Percentiles rank a stretch among this genome's conserved stretches.
Evolutionary conservation across 2,797 vertebrate species (phyloP).

Genomic region (Apogon hyalosoma): DNA sequence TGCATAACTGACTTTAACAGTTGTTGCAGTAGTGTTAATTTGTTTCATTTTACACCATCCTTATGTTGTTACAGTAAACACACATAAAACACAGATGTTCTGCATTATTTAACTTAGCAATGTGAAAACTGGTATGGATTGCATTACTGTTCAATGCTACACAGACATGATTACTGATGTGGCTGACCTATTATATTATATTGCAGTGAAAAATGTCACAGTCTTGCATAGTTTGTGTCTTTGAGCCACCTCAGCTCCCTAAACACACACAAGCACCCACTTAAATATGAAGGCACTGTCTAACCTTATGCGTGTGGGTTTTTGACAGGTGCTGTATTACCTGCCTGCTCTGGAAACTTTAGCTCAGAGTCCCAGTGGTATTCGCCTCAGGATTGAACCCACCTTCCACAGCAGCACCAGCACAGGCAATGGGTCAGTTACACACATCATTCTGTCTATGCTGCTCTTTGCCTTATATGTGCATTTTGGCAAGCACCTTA

Average conservation of each 20-base stretch:
- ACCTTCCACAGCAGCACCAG: slow-evolving; percentile 82
- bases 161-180: slow-evolving; percentile 26
- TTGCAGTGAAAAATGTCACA: slow-evolving; percentile 58
- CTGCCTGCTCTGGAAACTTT: slow-evolving; percentile 85
- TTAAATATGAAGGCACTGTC: slow-evolving; percentile 21
- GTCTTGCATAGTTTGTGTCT: slow-evolving; percentile 20
- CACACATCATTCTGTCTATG: slow-evolving; percentile 59
- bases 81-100: slow-evolving; percentile 22
- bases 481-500: slow-evolving; percentile 58
- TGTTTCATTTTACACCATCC: background rate
- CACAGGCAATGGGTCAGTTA: slow-evolving; percentile 88
- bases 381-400: slow-evolving; percentile 75
- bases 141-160: slow-evolving; percentile 12
- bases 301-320: slow-evolving; percentile 44
- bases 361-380: slow-evolving; percentile 63
- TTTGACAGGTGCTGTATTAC: slow-evolving; percentile 90
- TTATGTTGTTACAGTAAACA: slow-evolving; percentile 6
- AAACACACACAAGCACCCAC: slow-evolving; percentile 36
- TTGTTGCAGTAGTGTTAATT: background rate
- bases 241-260: slow-evolving; percentile 32
- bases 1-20: background rate
- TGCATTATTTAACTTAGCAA: slow-evolving; percentile 31
- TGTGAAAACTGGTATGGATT: slow-evolving; percentile 23
- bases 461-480: slow-evolving; percentile 63
- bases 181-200: slow-evolving; percentile 23